phyloP scores from a whole-genome alignment of 1,140 invertebrate species.

The Lepidostoma basale region DNA sequence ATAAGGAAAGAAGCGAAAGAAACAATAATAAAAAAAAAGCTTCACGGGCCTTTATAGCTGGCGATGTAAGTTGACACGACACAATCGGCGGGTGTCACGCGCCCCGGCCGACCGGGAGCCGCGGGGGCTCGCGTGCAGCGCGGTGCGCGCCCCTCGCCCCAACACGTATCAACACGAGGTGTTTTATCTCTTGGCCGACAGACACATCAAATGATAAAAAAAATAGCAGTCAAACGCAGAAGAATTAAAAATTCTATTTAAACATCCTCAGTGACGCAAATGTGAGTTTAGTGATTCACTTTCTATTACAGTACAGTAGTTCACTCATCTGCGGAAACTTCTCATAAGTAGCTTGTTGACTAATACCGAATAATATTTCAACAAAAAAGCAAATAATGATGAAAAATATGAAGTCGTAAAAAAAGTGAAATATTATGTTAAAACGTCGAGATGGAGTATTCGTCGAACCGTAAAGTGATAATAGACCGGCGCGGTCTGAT shows the following conservation, averaged over 20 bases:
- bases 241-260: not conserved
- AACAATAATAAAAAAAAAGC: constrained; percentile 39
- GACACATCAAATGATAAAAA: not conserved
- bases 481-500: constrained; percentile 21
- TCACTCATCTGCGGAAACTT: constrained; percentile 2
- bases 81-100: constrained; percentile 17
- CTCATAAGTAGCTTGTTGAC: constrained; percentile 8
- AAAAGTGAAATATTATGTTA: constrained; percentile 21
- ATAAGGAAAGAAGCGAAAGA: constrained; percentile 28
- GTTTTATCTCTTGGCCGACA: too few species aligned
- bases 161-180: too few species aligned
- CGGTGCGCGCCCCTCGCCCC: too few species aligned
- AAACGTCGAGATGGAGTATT: constrained; percentile 28
- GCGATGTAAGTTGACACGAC: constrained; percentile 37
- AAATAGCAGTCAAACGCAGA: not conserved
- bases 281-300: too few species aligned
- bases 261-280: too few species aligned
- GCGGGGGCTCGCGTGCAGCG: not conserved
- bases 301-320: not conserved
- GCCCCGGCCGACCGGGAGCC: not conserved
- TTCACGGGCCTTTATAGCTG: constrained; percentile 38
- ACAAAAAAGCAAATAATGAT: constrained; percentile 13
- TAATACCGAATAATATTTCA: constrained; percentile 20
- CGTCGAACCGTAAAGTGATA: constrained; percentile 22
- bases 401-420: constrained; percentile 19